Evolutionary conservation across 2,113 vertebrate genomes (phyloP).

Genomic region (Oncorhynchus gorbuscha): DNA sequence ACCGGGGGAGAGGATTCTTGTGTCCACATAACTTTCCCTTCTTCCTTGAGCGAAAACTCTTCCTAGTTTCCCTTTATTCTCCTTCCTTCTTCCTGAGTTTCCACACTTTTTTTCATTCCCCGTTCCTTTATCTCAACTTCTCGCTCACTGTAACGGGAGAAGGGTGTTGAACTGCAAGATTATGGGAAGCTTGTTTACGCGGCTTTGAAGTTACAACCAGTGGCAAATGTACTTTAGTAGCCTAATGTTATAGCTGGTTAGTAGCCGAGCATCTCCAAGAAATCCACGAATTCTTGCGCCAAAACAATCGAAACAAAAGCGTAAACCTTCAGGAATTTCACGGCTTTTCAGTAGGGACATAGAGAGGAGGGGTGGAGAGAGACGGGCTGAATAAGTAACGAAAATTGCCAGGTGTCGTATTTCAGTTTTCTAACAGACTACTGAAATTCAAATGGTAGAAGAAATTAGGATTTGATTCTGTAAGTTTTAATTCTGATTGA

Average conservation of each 20-base stretch:
- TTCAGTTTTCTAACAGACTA: conserved; percentile 17
- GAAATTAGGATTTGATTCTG: background rate
- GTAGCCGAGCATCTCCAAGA: background rate
- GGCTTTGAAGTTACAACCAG: background rate
- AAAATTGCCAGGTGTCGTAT: conserved; percentile 25
- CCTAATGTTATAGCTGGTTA: background rate
- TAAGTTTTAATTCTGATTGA: background rate
- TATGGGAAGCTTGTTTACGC: background rate
- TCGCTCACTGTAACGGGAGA: background rate
- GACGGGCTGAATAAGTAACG: conserved; percentile 1
- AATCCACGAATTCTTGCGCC: conserved; percentile 4
- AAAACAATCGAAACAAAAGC: conserved; percentile 13
- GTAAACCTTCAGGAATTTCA: conserved; percentile 8
- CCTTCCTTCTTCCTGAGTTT: conserved; percentile 10
- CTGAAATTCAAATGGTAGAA: conserved; percentile 4
- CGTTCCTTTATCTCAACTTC: background rate
- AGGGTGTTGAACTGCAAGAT: background rate
- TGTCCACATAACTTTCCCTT: conserved; percentile 7
- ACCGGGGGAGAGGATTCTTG: background rate
- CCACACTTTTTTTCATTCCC: conserved; percentile 7
- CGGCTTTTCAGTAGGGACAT: background rate
- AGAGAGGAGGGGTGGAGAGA: background rate
- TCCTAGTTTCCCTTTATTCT: conserved; percentile 11
- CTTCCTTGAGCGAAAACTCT: conserved; percentile 9
- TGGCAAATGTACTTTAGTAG: background rate